Percentiles rank a stretch among this genome's conserved stretches.
Conservation (phyloP, 1,140 invertebrate genomes). For the Pectinophora gossypiella region DNA sequence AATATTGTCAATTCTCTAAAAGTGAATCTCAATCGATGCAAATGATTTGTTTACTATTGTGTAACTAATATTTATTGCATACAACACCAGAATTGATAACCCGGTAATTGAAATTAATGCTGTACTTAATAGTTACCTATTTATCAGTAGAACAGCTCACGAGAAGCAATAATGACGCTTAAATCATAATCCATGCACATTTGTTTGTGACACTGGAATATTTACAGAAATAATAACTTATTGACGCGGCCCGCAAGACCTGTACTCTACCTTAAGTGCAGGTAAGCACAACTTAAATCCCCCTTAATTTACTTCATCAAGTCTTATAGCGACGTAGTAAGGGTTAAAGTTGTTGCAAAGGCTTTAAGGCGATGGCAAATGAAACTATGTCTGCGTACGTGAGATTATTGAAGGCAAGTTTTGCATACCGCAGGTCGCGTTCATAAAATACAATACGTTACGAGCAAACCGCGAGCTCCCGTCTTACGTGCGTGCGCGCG, state of each 20-base stretch:
- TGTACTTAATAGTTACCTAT: neutral
- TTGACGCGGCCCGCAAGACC: slow-evolving; percentile 29
- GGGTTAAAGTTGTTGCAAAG: slow-evolving; percentile 6
- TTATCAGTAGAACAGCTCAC: neutral
- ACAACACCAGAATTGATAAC: neutral
- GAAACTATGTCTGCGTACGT: slow-evolving; percentile 31
- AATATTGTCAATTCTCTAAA: neutral
- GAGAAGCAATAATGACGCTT: slow-evolving; percentile 6
- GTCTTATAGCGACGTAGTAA: slow-evolving; percentile 8
- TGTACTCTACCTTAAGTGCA: slow-evolving; percentile 19
- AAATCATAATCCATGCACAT: slow-evolving; percentile 26
- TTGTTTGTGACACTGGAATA: slow-evolving; percentile 38
- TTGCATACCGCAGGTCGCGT: slow-evolving; percentile 63
- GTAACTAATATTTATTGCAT: neutral
- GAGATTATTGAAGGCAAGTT: slow-evolving; percentile 59
- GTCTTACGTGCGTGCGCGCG: slow-evolving; percentile 49
- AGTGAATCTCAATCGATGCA: neutral
- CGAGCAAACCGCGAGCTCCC: slow-evolving; percentile 49
- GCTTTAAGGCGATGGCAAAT: slow-evolving; percentile 11
- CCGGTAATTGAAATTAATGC: slow-evolving; percentile 2
- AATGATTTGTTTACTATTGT: neutral
- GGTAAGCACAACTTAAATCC: neutral
- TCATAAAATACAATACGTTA: slow-evolving; percentile 67
- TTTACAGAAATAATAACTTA: slow-evolving; percentile 44
- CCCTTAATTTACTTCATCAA: too few species aligned